Evolutionary conservation across 2,888 invertebrate species (phyloP), one percentile per base, ranked within the genome.

Genomic region (Pseudococcus longispinus): DNA sequence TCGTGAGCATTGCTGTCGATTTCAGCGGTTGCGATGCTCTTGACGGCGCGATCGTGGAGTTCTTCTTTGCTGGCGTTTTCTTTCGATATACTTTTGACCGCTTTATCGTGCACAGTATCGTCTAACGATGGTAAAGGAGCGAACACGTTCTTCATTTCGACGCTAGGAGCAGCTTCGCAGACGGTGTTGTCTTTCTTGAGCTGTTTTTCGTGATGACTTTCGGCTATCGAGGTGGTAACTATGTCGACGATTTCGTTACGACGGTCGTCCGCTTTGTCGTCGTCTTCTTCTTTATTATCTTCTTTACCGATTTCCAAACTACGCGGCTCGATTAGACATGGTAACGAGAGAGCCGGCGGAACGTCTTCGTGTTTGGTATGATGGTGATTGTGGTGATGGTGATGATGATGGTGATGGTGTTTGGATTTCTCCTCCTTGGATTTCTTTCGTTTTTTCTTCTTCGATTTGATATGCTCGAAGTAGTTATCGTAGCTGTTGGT

Each of bases 21-120:
- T 26, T 20, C 55, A 20, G 83, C 23, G 9, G 44, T 8, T 11
- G 84, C 55, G 26, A 80, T 77, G 51, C 77, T 86, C 26, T 77
- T 44, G 18, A 51, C 51, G 1, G 77, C 86, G 15, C 23, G 37
- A 1, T 85, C 85, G 70, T 42, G 42, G 23, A 26, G 29, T 29
- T 77, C 85, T 8, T 4, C 20, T 65, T 85, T 26, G 37, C 0
- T 26, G 5, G 70, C 44, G 26, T 18, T 13, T 13, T 85, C 87
- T 1, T 93, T 94, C 0, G 95, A 94, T 89, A 96, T 95, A 87
- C 95, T 96, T 89, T 95, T 94, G 3, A 96, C 94, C 0, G 96
- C 96, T 89, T 94, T 95, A 90, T 96, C 95, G 88, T 86, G 44
- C 0, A 51, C 51, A 13, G 13, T 51, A 18, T 80, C 37, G n/a